Percentiles rank a stretch among this genome's conserved stretches.
Conservation (phyloP, 1,140 invertebrate species). For the Euwallacea fornicatus region DNA sequence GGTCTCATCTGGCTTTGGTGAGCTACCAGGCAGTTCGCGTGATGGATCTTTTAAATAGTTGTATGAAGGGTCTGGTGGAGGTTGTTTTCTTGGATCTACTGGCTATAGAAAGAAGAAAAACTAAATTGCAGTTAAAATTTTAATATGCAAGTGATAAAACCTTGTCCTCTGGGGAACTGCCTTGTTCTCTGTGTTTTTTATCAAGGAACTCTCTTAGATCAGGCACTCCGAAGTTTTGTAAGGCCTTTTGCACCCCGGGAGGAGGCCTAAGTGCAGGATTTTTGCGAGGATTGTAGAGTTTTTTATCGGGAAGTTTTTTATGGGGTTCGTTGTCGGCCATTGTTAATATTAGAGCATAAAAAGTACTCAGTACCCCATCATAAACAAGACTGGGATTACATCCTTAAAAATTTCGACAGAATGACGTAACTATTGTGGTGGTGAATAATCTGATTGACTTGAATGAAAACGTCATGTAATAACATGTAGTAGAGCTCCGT, state of each 20-base stretch:
- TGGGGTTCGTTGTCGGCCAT: no score
- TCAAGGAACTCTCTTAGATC: slow-evolving; percentile 42
- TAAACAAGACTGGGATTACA: no score
- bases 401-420: no score
- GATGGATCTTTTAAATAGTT: slow-evolving; percentile 39
- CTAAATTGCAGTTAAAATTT: background rate
- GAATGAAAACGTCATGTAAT: no score
- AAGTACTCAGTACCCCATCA: no score
- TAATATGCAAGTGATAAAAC: background rate
- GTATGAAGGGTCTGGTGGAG: slow-evolving; percentile 40
- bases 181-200: slow-evolving; percentile 37
- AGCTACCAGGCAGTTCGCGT: slow-evolving; percentile 15
- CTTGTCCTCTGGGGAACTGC: slow-evolving; percentile 2
- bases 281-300: background rate
- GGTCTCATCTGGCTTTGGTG: background rate
- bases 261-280: slow-evolving; percentile 5
- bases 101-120: background rate
- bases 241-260: slow-evolving; percentile 33
- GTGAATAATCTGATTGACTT: no score
- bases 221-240: slow-evolving; percentile 37
- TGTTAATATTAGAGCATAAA: no score
- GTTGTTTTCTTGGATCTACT: slow-evolving; percentile 8
- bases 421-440: no score
- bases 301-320: no score
- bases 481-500: no score